Percentiles rank a stretch among this genome's conserved stretches.
phyloP scores from a whole-genome alignment of 2,888 invertebrate species.

The Parascotia fuliginaria region DNA sequence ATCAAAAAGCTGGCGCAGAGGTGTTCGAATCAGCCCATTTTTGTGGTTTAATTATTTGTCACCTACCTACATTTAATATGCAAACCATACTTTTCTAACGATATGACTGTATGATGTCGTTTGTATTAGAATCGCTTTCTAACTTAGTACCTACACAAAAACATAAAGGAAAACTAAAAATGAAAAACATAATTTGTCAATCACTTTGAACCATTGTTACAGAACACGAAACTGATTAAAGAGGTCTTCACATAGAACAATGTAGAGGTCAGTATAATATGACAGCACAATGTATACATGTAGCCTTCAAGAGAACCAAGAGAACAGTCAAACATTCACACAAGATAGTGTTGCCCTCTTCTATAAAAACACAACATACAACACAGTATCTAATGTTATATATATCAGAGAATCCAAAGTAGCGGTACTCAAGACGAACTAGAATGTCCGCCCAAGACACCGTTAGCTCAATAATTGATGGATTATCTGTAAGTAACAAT shows the following conservation, averaged over 20 bases:
- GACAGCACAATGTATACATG: no score
- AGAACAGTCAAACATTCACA: neutral
- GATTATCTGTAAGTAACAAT: constrained; percentile 53
- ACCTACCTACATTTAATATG: no score
- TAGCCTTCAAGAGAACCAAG: no score
- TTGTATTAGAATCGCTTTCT: no score
- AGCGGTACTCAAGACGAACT: constrained; percentile 76
- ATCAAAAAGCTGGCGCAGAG: no score
- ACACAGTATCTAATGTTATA: no score
- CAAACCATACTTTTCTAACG: no score
- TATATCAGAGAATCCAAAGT: constrained; percentile 62
- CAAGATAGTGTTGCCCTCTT: neutral
- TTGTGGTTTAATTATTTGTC: no score
- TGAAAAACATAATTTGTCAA: constrained; percentile 17
- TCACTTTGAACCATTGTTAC: constrained; percentile 31
- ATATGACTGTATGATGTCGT: no score
- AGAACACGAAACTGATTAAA: neutral
- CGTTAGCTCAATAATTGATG: constrained; percentile 75
- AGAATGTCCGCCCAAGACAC: constrained; percentile 73
- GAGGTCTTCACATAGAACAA: neutral
- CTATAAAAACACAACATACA: neutral
- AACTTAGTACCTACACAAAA: neutral
- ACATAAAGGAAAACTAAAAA: constrained; percentile 17
- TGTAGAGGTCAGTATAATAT: neutral
- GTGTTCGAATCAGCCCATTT: no score